These are phyloP conservation scores for Beris chalybata DNA, from an alignment of 2,888 invertebrate species.

Conservation along the genomic window DNA sequence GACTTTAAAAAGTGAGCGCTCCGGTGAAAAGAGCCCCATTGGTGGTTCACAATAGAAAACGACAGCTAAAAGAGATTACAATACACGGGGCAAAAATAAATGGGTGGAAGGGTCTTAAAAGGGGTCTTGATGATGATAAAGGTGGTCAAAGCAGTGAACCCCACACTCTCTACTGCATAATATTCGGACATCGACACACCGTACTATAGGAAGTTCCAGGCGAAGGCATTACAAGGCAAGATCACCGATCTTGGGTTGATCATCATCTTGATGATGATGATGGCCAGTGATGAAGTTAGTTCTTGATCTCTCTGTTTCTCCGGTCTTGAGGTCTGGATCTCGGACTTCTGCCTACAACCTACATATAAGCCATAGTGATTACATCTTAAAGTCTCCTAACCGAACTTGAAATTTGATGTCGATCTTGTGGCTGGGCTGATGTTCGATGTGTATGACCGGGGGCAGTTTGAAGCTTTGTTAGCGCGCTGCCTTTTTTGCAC, in stretches of 20 bases:
- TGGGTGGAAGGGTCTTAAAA: slow-evolving; percentile 24
- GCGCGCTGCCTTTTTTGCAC: not conserved
- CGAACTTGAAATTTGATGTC: slow-evolving; percentile 37
- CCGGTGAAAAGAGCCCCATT: slow-evolving; percentile 2
- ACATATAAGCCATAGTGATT: not conserved
- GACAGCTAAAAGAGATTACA: slow-evolving; percentile 27
- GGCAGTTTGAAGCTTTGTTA: slow-evolving; percentile 43
- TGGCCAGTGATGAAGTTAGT: slow-evolving; percentile 41
- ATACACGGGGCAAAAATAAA: slow-evolving; percentile 13
- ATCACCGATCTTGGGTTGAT: slow-evolving; percentile 27
- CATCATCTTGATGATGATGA: slow-evolving; percentile 42
- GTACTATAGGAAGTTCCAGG: slow-evolving; percentile 21
- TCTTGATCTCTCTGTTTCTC: slow-evolving; percentile 33
- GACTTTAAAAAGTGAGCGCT: slow-evolving; percentile 7
- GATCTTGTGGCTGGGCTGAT: slow-evolving; percentile 40
- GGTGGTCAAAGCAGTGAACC: slow-evolving; percentile 25
- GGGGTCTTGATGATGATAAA: slow-evolving; percentile 34
- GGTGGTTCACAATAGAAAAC: slow-evolving; percentile 27
- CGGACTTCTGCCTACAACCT: slow-evolving; percentile 6
- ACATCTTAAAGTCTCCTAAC: too few relatives aligned
- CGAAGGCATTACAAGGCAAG: slow-evolving; percentile 15
- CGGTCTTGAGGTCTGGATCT: slow-evolving; percentile 19
- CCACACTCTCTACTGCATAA: slow-evolving; percentile 9
- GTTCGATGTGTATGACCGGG: slow-evolving; percentile 53
- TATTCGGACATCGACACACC: not conserved